A percentile compares a stretch with the other conserved stretches of the same genome.
phyloP scores from a whole-genome alignment of 2,888 invertebrate genomes.

The Tetropium fuscum region DNA sequence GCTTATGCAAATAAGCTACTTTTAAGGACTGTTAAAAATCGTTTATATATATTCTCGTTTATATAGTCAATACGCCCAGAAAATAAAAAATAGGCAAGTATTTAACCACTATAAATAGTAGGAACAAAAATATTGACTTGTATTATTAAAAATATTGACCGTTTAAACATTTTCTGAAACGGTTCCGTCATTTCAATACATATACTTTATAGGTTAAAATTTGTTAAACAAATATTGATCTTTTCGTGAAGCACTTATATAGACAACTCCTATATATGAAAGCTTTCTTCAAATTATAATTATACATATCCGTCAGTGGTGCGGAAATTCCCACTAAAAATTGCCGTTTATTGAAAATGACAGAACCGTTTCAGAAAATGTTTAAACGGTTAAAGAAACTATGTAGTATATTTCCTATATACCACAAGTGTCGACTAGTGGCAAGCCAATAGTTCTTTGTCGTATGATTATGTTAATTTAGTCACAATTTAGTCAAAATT shows the following conservation, averaged over 20 bases:
- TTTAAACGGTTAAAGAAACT: too few relatives aligned
- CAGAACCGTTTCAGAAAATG: too few relatives aligned
- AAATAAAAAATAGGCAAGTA: constrained; percentile 24
- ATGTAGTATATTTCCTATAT: too few relatives aligned
- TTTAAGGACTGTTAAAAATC: background rate
- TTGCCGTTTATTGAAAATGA: too few relatives aligned
- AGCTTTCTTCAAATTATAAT: constrained; percentile 2
- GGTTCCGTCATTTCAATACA: constrained; percentile 19
- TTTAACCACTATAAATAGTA: constrained; percentile 37
- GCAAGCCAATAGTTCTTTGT: too few relatives aligned
- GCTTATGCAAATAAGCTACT: too few relatives aligned
- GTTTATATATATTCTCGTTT: background rate
- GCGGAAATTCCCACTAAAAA: too few relatives aligned
- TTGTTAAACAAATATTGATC: constrained; percentile 22
- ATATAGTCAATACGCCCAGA: background rate
- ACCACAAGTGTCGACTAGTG: too few relatives aligned
- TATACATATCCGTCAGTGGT: background rate
- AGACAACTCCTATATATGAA: background rate
- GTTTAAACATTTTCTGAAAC: too few relatives aligned
- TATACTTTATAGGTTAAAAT: constrained; percentile 24
- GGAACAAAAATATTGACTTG: constrained; percentile 34
- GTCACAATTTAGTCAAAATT: too few relatives aligned
- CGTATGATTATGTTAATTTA: too few relatives aligned
- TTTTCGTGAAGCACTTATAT: constrained; percentile 9
- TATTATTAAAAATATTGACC: constrained; percentile 28